A percentile compares a stretch with the other conserved stretches of the same genome.
phyloP scores from a whole-genome alignment of 2,888 invertebrate species.

The Sepiola atlantica region DNA sequence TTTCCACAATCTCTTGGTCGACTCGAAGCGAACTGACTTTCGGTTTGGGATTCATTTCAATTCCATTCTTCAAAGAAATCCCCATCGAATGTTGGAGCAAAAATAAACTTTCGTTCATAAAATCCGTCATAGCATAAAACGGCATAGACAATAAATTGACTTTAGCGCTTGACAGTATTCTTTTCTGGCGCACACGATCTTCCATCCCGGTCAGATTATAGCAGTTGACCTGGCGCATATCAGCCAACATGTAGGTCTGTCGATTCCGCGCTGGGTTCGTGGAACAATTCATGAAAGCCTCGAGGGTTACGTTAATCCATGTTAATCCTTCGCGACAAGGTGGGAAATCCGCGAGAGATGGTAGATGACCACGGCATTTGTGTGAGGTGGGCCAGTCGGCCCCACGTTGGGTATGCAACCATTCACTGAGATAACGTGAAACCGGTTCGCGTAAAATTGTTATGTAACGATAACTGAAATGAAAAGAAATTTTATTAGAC shows the following conservation, averaged over 20 bases:
- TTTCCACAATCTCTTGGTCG: no score
- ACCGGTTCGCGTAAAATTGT: constrained; percentile 42
- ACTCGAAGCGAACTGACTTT: background rate
- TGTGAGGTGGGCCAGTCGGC: background rate
- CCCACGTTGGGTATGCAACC: constrained; percentile 13
- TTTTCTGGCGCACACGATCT: background rate
- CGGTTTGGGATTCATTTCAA: no score
- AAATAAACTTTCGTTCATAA: background rate
- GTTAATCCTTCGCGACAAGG: constrained; percentile 34
- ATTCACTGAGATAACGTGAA: constrained; percentile 34
- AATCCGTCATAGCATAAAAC: constrained; percentile 1
- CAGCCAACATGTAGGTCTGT: constrained; percentile 40
- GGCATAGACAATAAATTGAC: background rate
- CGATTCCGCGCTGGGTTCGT: constrained; percentile 35
- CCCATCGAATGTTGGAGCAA: background rate
- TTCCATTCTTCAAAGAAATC: background rate
- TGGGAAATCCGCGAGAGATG: background rate
- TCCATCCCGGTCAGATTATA: background rate
- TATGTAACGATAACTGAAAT: constrained; percentile 1
- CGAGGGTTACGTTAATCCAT: constrained; percentile 40
- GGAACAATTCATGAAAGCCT: background rate
- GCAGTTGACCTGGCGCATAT: constrained; percentile 1
- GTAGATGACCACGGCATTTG: background rate
- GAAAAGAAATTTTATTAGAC: background rate
- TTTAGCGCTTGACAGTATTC: constrained; percentile 33